Conservation (phyloP, 2,113 vertebrate species). For the Eubucco bourcierii region DNA sequence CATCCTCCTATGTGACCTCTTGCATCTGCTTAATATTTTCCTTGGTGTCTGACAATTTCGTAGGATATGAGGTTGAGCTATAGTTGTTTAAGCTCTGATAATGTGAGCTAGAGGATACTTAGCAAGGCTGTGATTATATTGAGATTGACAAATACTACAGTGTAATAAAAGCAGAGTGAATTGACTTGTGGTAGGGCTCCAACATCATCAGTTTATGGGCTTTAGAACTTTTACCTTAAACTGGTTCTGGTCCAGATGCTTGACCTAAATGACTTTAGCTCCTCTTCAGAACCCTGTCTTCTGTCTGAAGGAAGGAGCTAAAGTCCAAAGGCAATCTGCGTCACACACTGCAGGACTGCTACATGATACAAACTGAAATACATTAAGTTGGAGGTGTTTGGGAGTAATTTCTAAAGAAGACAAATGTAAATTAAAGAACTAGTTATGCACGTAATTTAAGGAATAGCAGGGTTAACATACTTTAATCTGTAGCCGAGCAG, state of each 20-base stretch:
- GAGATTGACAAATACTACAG: background rate
- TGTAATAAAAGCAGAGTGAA: background rate
- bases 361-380: accelerated
- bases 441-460: background rate
- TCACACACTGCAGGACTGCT: background rate
- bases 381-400: background rate
- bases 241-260: background rate
- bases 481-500: background rate
- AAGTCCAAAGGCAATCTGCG: background rate
- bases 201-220: background rate
- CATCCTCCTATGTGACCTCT: background rate
- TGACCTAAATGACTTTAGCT: background rate
- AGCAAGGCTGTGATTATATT: background rate
- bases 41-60: background rate
- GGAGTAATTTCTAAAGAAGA: background rate
- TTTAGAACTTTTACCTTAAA: background rate
- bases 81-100: background rate
- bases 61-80: background rate
- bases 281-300: background rate
- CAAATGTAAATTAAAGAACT: background rate
- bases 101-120: background rate
- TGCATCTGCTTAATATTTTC: background rate
- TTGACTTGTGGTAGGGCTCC: background rate
- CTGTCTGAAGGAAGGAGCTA: too few relatives aligned
- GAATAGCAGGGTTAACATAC: background rate